Evolutionary conservation across 2,888 invertebrate species (phyloP).

Genomic region (Agelastica alni): DNA sequence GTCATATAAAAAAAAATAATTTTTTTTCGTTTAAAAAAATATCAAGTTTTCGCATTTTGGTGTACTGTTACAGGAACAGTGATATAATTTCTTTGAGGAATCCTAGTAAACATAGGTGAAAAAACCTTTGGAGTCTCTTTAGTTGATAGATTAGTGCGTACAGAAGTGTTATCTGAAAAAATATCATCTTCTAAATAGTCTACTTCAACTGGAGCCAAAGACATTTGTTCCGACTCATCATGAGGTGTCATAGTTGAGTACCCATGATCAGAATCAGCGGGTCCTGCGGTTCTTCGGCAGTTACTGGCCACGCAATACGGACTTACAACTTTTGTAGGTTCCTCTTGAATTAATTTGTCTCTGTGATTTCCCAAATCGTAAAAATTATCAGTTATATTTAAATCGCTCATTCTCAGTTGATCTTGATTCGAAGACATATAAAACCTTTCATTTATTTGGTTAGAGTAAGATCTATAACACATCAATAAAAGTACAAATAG

Average conservation of each 20-base stretch:
- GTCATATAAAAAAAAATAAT: no score
- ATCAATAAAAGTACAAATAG: slow-evolving; percentile 82
- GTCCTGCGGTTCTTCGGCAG: slow-evolving; percentile 75
- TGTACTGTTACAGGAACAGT: slow-evolving; percentile 90
- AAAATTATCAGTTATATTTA: slow-evolving; percentile 72
- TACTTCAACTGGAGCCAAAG: slow-evolving; percentile 72
- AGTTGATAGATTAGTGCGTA: slow-evolving; percentile 59
- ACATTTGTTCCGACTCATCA: slow-evolving; percentile 84
- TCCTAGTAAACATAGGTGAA: slow-evolving; percentile 45
- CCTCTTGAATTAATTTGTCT: slow-evolving; percentile 68
- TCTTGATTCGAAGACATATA: slow-evolving; percentile 61
- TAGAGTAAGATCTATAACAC: slow-evolving; percentile 75
- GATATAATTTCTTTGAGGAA: slow-evolving; percentile 61
- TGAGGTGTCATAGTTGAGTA: slow-evolving; percentile 94
- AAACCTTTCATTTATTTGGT: slow-evolving; percentile 57
- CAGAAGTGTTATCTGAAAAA: slow-evolving; percentile 65
- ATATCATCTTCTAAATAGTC: slow-evolving; percentile 62
- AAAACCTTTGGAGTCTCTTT: slow-evolving; percentile 45
- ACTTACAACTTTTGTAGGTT: slow-evolving; percentile 71
- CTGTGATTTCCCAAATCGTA: slow-evolving; percentile 66
- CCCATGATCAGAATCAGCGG: slow-evolving; percentile 89
- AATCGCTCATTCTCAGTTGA: slow-evolving; percentile 72
- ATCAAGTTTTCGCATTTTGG: slow-evolving; percentile 72
- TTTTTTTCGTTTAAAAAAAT: no score
- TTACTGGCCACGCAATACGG: slow-evolving; percentile 86